These are phyloP conservation scores for Oryzias melastigma DNA, from an alignment of 2,113 vertebrate genomes.

Conservation along the genomic window DNA sequence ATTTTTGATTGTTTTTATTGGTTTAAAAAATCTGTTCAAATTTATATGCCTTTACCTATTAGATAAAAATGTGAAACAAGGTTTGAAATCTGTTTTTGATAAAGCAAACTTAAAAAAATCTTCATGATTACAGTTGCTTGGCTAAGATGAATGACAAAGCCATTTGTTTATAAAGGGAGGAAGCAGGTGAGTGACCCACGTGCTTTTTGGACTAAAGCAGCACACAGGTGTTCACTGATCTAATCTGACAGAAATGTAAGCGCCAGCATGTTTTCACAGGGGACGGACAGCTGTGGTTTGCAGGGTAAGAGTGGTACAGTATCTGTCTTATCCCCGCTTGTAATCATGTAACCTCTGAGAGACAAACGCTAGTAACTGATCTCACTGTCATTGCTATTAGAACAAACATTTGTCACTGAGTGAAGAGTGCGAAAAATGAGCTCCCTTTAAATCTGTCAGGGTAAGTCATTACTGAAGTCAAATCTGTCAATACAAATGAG, in stretches of 20 bases:
- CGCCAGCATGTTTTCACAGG: slow-evolving; percentile 53
- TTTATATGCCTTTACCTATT: too few species aligned
- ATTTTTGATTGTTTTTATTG: too few species aligned
- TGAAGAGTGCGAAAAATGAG: slow-evolving; percentile 31
- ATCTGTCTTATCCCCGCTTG: slow-evolving; percentile 29
- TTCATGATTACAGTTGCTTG: slow-evolving; percentile 5
- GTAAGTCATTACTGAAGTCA: slow-evolving; percentile 26
- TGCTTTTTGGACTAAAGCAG: slow-evolving; percentile 37
- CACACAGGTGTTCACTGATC: slow-evolving; percentile 65
- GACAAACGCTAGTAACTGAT: slow-evolving; percentile 43
- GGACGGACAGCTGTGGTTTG: slow-evolving; percentile 51
- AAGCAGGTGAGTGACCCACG: slow-evolving; percentile 58
- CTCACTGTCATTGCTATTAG: slow-evolving; percentile 34
- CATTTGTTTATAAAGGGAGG: slow-evolving; percentile 49
- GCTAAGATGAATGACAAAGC: slow-evolving; percentile 37
- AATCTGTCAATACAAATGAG: slow-evolving; percentile 12
- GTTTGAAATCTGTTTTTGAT: too few species aligned
- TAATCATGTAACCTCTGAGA: slow-evolving; percentile 39
- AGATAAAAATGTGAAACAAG: too few species aligned
- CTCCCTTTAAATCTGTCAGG: slow-evolving; percentile 25
- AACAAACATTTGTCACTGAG: slow-evolving; percentile 43
- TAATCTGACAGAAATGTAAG: slow-evolving; percentile 64
- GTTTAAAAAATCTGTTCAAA: too few species aligned
- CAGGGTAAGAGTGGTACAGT: slow-evolving; percentile 46
- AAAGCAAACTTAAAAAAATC: too few species aligned